Percentiles rank a stretch among this genome's conserved stretches.
These are phyloP conservation scores for Cephalopachus bancanus DNA, from an alignment of 2,797 vertebrate genomes.

Conservation along the genomic window DNA sequence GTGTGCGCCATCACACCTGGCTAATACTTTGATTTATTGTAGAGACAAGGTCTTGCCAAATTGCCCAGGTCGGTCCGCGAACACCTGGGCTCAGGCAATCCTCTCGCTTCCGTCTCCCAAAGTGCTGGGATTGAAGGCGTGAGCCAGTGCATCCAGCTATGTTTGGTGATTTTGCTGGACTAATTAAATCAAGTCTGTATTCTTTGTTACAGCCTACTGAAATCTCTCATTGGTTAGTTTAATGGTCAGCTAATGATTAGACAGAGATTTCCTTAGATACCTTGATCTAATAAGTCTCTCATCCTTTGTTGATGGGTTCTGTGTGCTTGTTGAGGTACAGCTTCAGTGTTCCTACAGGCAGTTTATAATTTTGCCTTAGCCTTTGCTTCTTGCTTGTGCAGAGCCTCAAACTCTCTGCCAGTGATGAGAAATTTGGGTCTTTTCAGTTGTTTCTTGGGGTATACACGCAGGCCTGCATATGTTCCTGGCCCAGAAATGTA, in stretches of 20 bases:
- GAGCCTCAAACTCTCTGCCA: neutral
- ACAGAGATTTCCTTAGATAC: neutral
- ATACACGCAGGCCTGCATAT: neutral
- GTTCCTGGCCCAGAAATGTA: neutral
- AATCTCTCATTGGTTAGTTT: neutral
- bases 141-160: too few species aligned
- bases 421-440: neutral
- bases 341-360: neutral
- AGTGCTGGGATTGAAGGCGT: too few species aligned
- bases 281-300: neutral
- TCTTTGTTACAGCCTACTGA: neutral
- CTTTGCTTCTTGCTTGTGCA: neutral
- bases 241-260: neutral
- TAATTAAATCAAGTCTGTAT: neutral
- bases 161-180: constrained; percentile 29
- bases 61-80: too few species aligned
- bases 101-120: too few species aligned
- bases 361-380: neutral
- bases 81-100: too few species aligned
- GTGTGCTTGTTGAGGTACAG: neutral
- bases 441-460: neutral
- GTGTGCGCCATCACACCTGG: too few species aligned
- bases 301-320: neutral
- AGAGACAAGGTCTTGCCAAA: too few species aligned
- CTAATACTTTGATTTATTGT: too few species aligned